Conservation (phyloP, 2,888 invertebrate species). For the Macaria notata region DNA sequence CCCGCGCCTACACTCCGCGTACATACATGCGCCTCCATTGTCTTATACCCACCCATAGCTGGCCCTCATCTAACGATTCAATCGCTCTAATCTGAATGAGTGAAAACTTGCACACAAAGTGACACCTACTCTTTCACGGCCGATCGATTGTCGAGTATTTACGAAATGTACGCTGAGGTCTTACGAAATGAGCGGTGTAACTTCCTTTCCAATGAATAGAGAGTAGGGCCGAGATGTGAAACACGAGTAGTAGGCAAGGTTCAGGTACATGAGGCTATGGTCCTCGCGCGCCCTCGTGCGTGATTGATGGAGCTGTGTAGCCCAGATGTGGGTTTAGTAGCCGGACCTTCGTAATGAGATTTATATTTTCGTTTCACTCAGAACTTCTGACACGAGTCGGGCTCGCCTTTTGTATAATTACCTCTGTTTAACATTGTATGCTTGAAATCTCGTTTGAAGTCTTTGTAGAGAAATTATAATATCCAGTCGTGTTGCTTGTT, state of each 20-base stretch:
- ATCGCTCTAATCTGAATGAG: slow-evolving; percentile 17
- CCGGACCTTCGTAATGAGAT: slow-evolving; percentile 39
- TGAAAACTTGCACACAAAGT: too few species aligned
- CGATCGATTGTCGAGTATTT: not conserved
- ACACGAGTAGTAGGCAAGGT: not conserved
- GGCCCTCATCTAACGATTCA: slow-evolving; percentile 12
- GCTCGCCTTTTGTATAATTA: slow-evolving; percentile 10
- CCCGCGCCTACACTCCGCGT: slow-evolving; percentile 30
- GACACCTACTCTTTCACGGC: too few species aligned
- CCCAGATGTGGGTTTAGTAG: slow-evolving; percentile 35
- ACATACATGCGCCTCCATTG: slow-evolving; percentile 23
- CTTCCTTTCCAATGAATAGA: slow-evolving; percentile 5
- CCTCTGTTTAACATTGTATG: not conserved
- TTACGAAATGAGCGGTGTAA: slow-evolving; percentile 10
- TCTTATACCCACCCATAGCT: slow-evolving; percentile 18
- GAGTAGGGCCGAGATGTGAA: slow-evolving; percentile 4
- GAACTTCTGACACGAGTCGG: slow-evolving; percentile 9
- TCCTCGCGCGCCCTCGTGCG: slow-evolving; percentile 17
- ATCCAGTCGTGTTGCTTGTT: too few species aligned
- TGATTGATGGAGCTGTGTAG: slow-evolving; percentile 30
- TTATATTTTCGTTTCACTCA: slow-evolving; percentile 39
- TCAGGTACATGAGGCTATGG: slow-evolving; percentile 3
- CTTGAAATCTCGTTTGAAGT: too few species aligned
- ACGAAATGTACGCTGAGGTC: not conserved
- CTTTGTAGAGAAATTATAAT: too few species aligned